Evolutionary conservation across 2,113 vertebrate genomes (phyloP), one percentile per base, ranked within the genome.

Genomic region (Cathartes aura): DNA sequence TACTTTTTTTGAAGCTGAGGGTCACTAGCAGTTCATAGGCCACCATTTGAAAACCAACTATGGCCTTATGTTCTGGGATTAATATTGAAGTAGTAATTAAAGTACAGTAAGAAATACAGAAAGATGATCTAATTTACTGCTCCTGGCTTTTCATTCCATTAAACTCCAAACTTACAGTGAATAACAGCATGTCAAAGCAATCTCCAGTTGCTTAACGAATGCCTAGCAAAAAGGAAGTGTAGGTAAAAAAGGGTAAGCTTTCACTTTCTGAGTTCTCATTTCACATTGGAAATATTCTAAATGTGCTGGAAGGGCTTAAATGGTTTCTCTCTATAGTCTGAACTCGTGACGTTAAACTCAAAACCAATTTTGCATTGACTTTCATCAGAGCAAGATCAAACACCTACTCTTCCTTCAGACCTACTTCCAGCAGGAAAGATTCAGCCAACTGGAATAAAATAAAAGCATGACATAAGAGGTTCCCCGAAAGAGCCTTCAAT

Each of bases 301-400:
- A 84, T n/a, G 18, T 79, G 67, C 64, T 89, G 45, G 42, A 84
- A 94, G 26, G 47, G 15, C 27, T 95, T 84, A 93, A 90, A 76
- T 80, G 18, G 52, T 76, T 78, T 90, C 38, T 56, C 70, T 93
- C 52, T 78, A 22, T 27, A 80, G 71, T 59, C 79, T 93, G 59
- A 78, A 78, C 14, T 86, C 12, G 0, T 58, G 42, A 32, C 0
- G 1, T 45, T 83, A 36, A 91, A 85, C n/a, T 94, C 82, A 82
- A 93, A 90, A 80, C 10, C 22, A 92, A 88, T 94, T 94, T 86
- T 87, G 55, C 43, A 66, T 26, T 32, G 45, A 73, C 67, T 90
- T 92, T 92, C 89, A 93, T 95, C 88, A 94, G 60, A 66, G 24
- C 18, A 88, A 94, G 79, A 95, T 87, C 83, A 95, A 97, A 93